Percentiles rank a stretch among this genome's conserved stretches.
Evolutionary conservation across 2,113 vertebrate genomes (phyloP).

Genomic region (Eclectus roratus): DNA sequence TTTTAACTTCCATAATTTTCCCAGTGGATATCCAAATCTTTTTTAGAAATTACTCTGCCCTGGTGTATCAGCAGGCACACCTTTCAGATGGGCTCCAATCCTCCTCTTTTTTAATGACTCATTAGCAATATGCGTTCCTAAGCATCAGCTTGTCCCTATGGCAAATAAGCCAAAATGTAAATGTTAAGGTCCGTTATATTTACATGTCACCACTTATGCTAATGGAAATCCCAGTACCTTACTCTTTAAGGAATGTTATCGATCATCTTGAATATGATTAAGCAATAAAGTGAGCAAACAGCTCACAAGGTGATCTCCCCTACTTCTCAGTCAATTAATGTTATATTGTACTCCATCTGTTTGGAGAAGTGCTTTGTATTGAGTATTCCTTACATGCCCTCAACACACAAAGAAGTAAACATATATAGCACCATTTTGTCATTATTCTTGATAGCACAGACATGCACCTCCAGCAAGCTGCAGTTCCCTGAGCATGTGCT

Average conservation of each 20-base stretch:
- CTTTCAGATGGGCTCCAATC: not conserved
- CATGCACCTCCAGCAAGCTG: conserved; percentile 25
- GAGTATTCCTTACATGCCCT: not conserved
- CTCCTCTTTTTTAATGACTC: conserved; percentile 8
- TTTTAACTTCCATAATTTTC: not conserved
- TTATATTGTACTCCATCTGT: conserved; percentile 12
- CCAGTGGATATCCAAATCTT: not conserved
- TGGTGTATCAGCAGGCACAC: conserved; percentile 1
- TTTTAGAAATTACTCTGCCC: not conserved
- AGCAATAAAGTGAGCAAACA: conserved; percentile 9
- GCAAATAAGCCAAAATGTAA: conserved; percentile 35
- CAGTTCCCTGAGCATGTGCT: conserved; percentile 30
- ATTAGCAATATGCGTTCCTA: conserved; percentile 13
- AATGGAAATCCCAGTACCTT: conserved; percentile 14
- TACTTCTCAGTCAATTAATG: conserved; percentile 30
- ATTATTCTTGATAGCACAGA: conserved; percentile 45
- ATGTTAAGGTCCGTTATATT: conserved; percentile 33
- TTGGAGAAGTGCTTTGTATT: not conserved
- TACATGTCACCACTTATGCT: conserved; percentile 61
- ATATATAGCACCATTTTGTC: conserved; percentile 29
- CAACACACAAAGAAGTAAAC: conserved; percentile 5
- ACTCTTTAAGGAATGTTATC: conserved; percentile 32
- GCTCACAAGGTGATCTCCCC: conserved; percentile 50
- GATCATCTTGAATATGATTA: conserved; percentile 58
- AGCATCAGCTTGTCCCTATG: not conserved